Evolutionary conservation across 1,140 invertebrate species (phyloP).

Genomic region (Neodiprion pinetum): DNA sequence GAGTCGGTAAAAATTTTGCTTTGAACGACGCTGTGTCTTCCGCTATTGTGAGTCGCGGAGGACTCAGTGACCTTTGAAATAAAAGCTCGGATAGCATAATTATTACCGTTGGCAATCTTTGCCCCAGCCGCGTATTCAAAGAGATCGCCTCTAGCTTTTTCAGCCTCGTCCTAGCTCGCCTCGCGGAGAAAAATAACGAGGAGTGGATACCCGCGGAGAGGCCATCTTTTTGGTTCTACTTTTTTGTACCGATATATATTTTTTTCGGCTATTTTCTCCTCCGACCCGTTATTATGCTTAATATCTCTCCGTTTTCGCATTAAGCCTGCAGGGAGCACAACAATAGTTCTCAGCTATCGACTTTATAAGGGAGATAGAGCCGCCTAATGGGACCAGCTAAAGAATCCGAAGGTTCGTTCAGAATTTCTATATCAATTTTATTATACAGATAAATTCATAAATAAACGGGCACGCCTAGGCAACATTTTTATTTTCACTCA

Average conservation of each 20-base stretch:
- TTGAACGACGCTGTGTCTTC: neutral
- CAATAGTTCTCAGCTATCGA: constrained; percentile 3
- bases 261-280: neutral
- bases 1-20: no score
- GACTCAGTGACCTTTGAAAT: neutral
- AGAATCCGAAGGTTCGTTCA: neutral
- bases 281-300: neutral
- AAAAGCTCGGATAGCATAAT: neutral
- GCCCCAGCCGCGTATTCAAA: neutral
- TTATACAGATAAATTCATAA: neutral
- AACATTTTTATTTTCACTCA: no score
- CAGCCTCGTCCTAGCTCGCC: neutral
- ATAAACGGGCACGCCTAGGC: neutral
- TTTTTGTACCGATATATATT: constrained; percentile 4
- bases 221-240: neutral
- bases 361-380: neutral
- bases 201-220: neutral
- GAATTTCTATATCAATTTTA: neutral
- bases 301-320: constrained; percentile 1
- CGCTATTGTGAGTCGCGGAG: neutral
- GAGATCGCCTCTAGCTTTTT: neutral
- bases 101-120: constrained; percentile 7
- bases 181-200: neutral
- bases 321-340: neutral
- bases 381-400: constrained; percentile 1